Evolutionary conservation across 1,140 invertebrate genomes (phyloP).

Genomic region (Apis mellifera): DNA sequence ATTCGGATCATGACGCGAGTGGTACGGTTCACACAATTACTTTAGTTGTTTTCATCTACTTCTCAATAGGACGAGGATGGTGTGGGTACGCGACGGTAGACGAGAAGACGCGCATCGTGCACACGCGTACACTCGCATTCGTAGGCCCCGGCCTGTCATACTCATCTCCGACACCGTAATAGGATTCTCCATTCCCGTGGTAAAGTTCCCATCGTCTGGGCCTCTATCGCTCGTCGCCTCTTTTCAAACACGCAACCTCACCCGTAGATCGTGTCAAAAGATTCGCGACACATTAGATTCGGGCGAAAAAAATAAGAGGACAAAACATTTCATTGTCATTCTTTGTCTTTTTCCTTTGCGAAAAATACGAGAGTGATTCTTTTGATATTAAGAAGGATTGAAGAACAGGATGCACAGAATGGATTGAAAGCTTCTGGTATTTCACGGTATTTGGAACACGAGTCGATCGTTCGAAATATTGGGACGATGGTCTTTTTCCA

Average conservation of each 20-base stretch:
- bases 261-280: conserved; percentile 70
- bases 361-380: too few relatives aligned
- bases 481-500: too few relatives aligned
- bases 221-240: conserved; percentile 54
- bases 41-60: conserved; percentile 51
- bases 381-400: too few relatives aligned
- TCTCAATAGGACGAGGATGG: conserved; percentile 66
- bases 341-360: too few relatives aligned
- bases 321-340: not conserved
- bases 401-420: too few relatives aligned
- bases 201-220: conserved; percentile 75
- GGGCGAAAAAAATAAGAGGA: conserved; percentile 15
- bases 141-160: conserved; percentile 3
- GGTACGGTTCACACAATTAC: conserved; percentile 76
- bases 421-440: too few relatives aligned
- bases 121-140: not conserved
- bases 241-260: conserved; percentile 50
- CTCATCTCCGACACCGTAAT: conserved; percentile 53
- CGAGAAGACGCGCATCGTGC: conserved; percentile 29
- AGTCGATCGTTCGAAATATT: too few relatives aligned
- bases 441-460: too few relatives aligned
- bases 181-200: conserved; percentile 72
- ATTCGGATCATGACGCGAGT: conserved; percentile 75
- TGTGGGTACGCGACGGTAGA: conserved; percentile 56
- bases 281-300: conserved; percentile 55